phyloP scores from a whole-genome alignment of 2,888 invertebrate genomes.

The Spialia ferax region DNA sequence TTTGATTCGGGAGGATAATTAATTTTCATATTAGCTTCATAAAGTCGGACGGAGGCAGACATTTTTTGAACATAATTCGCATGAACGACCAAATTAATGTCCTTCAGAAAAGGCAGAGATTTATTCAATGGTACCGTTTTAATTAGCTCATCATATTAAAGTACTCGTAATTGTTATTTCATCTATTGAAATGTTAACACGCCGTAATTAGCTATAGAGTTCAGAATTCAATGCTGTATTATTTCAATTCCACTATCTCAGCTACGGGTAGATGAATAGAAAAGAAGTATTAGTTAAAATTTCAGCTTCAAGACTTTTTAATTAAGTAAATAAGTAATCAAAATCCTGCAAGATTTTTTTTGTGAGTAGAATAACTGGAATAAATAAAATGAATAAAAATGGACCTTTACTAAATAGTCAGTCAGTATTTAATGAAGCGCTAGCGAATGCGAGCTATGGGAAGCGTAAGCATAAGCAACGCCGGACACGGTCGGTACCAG shows the following conservation, averaged over 20 bases:
- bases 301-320: too few relatives aligned
- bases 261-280: too few relatives aligned
- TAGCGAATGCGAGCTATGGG: too few relatives aligned
- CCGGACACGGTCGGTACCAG: too few relatives aligned
- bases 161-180: constrained; percentile 30
- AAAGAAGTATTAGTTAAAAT: too few relatives aligned
- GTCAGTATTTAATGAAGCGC: too few relatives aligned
- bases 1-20: constrained; percentile 32
- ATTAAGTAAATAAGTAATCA: too few relatives aligned
- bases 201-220: background rate
- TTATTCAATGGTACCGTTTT: constrained; percentile 22
- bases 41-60: constrained; percentile 29
- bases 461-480: too few relatives aligned
- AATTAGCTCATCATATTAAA: constrained; percentile 26
- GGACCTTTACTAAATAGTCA: too few relatives aligned
- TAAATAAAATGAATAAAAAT: too few relatives aligned
- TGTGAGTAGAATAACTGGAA: too few relatives aligned
- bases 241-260: background rate
- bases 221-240: background rate
- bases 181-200: constrained; percentile 20
- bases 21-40: constrained; percentile 38
- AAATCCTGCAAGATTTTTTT: too few relatives aligned
- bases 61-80: constrained; percentile 36
- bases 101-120: constrained; percentile 20
- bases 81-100: constrained; percentile 30